Evolutionary conservation across 2,888 invertebrate genomes (phyloP), one percentile per base, ranked within the genome.

Genomic region (Cataglyphis altisquamis): DNA sequence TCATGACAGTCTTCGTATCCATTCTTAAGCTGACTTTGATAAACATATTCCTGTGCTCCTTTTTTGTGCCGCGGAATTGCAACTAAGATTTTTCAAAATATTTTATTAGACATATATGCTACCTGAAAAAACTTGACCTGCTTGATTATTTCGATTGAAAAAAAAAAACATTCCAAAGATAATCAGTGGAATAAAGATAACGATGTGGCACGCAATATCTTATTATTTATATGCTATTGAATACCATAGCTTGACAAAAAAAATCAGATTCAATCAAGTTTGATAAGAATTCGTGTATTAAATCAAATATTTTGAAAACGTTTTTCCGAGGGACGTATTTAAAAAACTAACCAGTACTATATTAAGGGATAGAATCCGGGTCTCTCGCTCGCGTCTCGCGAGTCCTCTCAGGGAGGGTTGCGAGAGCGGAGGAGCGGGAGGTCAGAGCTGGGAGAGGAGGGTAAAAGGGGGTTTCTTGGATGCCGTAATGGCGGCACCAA

Each of bases 401-500:
- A 78, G 32, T 72, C 57, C 72, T 78, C 45, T 70, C 57, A 45
- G 78, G 18, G 72, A 60, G 72, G 78, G 72, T 70, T 57, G 57
- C 72, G 72, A 45, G 29, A 52, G 45, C 45, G 12, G 60, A 25
- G 57, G 36, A n/a, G 72, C 29, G 70, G 52, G 39, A 64, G 62
- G 77, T 62, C n/a, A 21, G 10, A 32, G 39, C 18, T 41, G 67
- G 41, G 77, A 48, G 15, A 66, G 77, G 77, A 64, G 63, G 52
- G 67, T 60, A 45, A 67, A 36, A 60, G 72, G 68, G 68, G 73
- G 32, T 73, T 66, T 60, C 66, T 73, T 73, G 52, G 64, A 86
- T 86, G 84, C 82, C 83, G 89, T 87, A 87, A 90, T 90, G 90
- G 90, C 90, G 90, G 89, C 87, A 45, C 12, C 60, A 87, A 85